Base-by-base conservation (phyloP, 2,797 vertebrate genomes). In the Salmo trutta region DNA sequence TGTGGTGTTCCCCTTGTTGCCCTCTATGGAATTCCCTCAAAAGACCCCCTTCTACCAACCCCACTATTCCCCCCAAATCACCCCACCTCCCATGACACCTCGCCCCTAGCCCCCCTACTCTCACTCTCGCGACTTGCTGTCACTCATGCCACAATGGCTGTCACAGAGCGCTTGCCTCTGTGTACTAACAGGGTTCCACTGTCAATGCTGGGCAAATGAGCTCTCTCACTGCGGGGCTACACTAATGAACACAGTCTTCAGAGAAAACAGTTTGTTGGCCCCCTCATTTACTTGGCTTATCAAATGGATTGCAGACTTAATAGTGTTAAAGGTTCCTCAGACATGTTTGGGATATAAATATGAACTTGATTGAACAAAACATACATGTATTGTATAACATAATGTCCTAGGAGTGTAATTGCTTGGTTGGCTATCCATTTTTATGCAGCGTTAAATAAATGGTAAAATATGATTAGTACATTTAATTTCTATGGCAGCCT, bases 71-170 rank as follows among this genome's bases (percentile, higher is more conserved):
- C 6, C n/a, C 16, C 41, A 67, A 41, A 41, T 31, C 67, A 68
- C 33, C 82, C 85, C 1, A 64, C 83, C 86, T 87, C 84, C 85
- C 78, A 74, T 83, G 64, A 17, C 10, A 16, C 64, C 71, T 71
- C 73, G 67, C 76, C 68, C 64, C 10, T 65, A 31, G 24, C 14
- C 47, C 16, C 5, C 24, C 67, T 68, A 77, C 76, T 14, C 64
- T 69, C 74, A 73, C 70, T 69, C 76, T 67, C 66, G 79, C 81
- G 85, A 86, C 91, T 92, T 85, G 82, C 89, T 90, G 91, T 94
- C 93, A 92, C 80, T 94, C 91, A 93, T 73, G 66, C 81, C 75
- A 92, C 90, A 94, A 94, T 90, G 85, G 81, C 75, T 86, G 89
- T 91, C 91, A 86, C 16, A 75, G 79, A 85, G 73, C 77, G 83